phyloP scores from a whole-genome alignment of 2,113 vertebrate species.

The Sula dactylatra region DNA sequence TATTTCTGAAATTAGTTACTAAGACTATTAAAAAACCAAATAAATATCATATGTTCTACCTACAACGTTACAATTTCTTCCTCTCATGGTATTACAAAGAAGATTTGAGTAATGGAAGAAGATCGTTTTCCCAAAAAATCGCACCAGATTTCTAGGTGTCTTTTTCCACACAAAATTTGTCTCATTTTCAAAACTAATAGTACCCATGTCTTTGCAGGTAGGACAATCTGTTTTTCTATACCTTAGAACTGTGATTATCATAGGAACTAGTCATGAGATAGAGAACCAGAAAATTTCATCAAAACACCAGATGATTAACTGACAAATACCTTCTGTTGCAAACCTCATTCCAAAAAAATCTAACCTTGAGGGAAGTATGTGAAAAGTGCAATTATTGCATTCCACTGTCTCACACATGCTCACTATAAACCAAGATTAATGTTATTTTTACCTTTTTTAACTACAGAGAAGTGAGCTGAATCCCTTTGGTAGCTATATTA shows the following conservation, averaged over 20 bases:
- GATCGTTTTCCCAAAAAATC: not conserved
- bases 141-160: not conserved
- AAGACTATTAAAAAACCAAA: not conserved
- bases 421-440: not conserved
- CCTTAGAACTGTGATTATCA: not conserved
- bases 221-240: not conserved
- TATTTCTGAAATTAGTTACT: not conserved
- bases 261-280: not conserved
- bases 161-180: not conserved
- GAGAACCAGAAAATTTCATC: not conserved
- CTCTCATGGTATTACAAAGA: not conserved
- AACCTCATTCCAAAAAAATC: not conserved
- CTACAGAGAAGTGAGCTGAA: not conserved
- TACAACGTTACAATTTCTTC: not conserved
- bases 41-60: not conserved
- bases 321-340: not conserved
- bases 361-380: not conserved
- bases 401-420: not conserved
- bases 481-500: not conserved
- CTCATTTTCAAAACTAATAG: not conserved
- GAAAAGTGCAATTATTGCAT: not conserved
- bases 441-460: not conserved
- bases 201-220: not conserved
- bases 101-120: not conserved
- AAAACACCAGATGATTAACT: slow-evolving; percentile 7